A percentile compares a stretch with the other conserved stretches of the same genome.
Conservation (phyloP, 2,888 invertebrate species). For the Zele albiditarsus region DNA sequence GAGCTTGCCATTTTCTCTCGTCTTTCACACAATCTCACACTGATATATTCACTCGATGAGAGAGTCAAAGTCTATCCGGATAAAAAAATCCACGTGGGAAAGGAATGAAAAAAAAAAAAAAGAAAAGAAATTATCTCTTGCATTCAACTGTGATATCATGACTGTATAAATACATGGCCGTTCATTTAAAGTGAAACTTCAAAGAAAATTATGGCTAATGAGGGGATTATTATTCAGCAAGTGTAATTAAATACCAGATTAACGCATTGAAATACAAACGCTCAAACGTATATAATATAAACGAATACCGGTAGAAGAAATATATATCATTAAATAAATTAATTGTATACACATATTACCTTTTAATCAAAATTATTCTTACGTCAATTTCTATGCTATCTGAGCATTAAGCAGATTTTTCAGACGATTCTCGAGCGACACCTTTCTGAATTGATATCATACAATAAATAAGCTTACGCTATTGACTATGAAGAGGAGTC, state of each 20-base stretch:
- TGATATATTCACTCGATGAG: conserved; percentile 7
- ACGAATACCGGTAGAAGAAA: not conserved
- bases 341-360: not conserved
- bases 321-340: not conserved
- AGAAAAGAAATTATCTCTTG: not conserved
- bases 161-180: not conserved
- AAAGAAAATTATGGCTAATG: not conserved
- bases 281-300: not conserved
- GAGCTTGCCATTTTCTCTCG: conserved; percentile 5
- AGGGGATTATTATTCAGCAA: not conserved
- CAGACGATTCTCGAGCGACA: not conserved
- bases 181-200: not conserved
- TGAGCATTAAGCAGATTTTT: not conserved
- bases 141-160: not conserved
- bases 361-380: not conserved
- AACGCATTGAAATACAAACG: not conserved
- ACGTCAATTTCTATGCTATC: not conserved
- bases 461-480: not conserved
- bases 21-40: not conserved
- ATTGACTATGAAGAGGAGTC: not conserved
- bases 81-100: conserved; percentile 7
- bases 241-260: not conserved
- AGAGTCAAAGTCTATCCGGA: not conserved
- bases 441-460: not conserved
- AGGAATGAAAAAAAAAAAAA: not conserved